Conservation (phyloP, 2,888 invertebrate genomes). For the Coelinius sp. region DNA sequence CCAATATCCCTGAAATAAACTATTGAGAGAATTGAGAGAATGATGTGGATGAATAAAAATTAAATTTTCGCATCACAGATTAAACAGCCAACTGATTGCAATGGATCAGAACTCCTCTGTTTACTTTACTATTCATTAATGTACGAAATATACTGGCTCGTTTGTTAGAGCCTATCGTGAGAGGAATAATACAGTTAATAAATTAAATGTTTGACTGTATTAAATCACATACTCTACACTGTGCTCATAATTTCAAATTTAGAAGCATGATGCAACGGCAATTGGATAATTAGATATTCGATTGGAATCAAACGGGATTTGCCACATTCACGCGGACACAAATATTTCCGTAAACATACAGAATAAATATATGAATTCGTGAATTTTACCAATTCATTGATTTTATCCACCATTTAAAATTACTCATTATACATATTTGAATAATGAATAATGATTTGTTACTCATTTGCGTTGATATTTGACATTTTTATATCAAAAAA, state of each 20-base stretch:
- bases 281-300: neutral
- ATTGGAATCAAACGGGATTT: constrained; percentile 5
- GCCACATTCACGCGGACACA: neutral
- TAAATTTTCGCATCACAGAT: neutral
- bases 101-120: neutral
- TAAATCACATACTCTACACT: neutral
- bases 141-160: neutral
- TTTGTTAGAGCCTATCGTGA: neutral
- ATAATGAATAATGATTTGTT: neutral
- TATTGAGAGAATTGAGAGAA: too few relatives aligned
- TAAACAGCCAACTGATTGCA: neutral
- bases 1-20: too few relatives aligned
- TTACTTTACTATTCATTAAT: neutral
- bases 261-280: neutral
- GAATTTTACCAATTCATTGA: neutral
- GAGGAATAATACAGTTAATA: neutral
- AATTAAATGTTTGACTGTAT: constrained; percentile 8
- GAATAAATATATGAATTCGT: neutral
- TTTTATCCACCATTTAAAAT: neutral
- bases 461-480: neutral
- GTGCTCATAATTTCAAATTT: constrained; percentile 1
- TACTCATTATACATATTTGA: neutral
- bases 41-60: too few relatives aligned
- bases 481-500: neutral
- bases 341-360: neutral